Base-by-base conservation (phyloP, 1,140 invertebrate genomes). In the Nasonia giraulti region DNA sequence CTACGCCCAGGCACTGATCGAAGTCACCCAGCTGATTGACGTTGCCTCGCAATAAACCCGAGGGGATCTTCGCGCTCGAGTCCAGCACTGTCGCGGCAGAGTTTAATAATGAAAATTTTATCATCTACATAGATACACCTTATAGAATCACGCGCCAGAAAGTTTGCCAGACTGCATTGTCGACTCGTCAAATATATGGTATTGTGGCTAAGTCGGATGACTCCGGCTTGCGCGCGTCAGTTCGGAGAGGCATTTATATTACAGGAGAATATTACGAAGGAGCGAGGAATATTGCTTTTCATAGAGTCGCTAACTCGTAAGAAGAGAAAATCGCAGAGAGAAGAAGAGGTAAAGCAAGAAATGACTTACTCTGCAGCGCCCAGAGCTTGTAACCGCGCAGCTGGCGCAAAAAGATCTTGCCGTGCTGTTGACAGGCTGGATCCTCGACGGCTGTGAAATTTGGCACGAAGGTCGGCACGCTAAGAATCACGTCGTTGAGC, bases 21-120 rank as follows among this genome's bases (percentile, higher is more conserved):
- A 95, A 96, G 90, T 96, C 95, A 55, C 96, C 96, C 20, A 96
- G 89, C 89, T 96, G 95, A 90, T 96, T 95, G 40, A 95, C 93
- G 90, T 96, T 96, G 83, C 96, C 96, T 82, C 95, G 94, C 14
- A 96, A 91, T 33, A 96, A 87, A 23, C 95, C 95, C 74, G 95
- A 94, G 76, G 95, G 94, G 68, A 96, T 93, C 89, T 96, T 96
- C 20, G 95, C 96, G 33, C 95, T 95, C 2, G 96, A 94, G 91
- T 96, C 96, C 83, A 95, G 90, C 95, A 96, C 95, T 96, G 92
- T 87, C 93, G 89, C 1, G 5, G 33, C 33, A n/a, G 17, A 87
- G 76, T 62, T 77, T 82, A 82, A 68, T 80, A 83, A 68, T 80
- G 62, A 73, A 77, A 78, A 71, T 74, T 76, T 44, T 55, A 73